Evolutionary conservation across 2,113 vertebrate genomes (phyloP), one percentile per base, ranked within the genome.

Genomic region (Aptenodytes patagonicus): DNA sequence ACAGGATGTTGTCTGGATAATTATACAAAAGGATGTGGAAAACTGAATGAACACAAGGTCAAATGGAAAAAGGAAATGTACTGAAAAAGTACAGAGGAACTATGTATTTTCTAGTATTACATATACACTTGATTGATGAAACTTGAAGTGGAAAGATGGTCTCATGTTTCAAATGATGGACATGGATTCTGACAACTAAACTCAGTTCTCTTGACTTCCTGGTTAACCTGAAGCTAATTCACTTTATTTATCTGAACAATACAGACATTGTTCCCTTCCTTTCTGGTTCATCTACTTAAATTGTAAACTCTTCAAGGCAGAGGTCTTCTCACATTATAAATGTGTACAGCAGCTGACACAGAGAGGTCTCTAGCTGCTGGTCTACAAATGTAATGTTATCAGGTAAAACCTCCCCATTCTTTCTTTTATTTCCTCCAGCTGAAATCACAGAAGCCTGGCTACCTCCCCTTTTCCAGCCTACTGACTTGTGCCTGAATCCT

Each of bases 131-230:
- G 32, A 86, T 1, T 66, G 62, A 69, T 75, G 38, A 81, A 85
- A 83, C 17, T 11, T 77, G 55, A 88, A 91, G n/a, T 38, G 36
- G 47, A 83, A 93, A 83, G 68, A 55, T 8, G 3, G 38, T 47
- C 22, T 89, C 12, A n/a, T 62, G 10, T 73, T 93, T 75, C 4
- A 2, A 89, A 76, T 83, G 38, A 93, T 32, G 32, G 66, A 51
- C 46, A 38, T 24, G 18, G 42, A 83, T 91, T 96, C 66, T 96
- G 88, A 94, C 62, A 94, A 75, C 10, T 88, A 65, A 95, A 80
- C 26, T 69, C 62, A 8, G 13, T 44, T 94, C 21, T 85, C 61
- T 72, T 61, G 70, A 64, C 21, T 92, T 95, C 46, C 36, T 70
- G 17, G 32, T 79, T 90, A 92, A 90, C 51, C 51, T 92, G n/a